phyloP scores from a whole-genome alignment of 1,140 invertebrate species.

The Schlechtendalia chinensis region DNA sequence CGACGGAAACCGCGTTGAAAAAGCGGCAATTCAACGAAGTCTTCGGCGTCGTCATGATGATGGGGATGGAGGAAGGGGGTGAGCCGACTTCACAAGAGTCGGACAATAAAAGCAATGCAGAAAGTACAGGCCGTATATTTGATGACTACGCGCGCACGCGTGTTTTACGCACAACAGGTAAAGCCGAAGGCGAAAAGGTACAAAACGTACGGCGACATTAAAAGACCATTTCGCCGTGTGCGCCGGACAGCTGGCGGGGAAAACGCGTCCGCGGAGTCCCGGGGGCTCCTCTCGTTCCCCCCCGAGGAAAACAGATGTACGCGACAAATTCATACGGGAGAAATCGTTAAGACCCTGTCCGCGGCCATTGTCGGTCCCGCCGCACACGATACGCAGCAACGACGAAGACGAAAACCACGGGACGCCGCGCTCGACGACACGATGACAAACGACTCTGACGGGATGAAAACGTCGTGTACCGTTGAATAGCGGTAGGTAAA shows the following conservation, averaged over 20 bases:
- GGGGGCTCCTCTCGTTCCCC: not conserved
- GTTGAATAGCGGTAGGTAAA: too few species aligned
- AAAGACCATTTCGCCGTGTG: slow-evolving; percentile 31
- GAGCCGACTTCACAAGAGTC: not conserved
- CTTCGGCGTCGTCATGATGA: not conserved
- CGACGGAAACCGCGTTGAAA: not conserved
- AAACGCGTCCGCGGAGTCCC: not conserved
- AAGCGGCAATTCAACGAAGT: slow-evolving; percentile 4
- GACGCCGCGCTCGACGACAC: not conserved
- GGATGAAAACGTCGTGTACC: not conserved
- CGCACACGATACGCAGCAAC: not conserved
- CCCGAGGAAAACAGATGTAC: slow-evolving; percentile 4
- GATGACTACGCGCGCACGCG: not conserved
- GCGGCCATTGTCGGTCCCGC: slow-evolving; percentile 17
- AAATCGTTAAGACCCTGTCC: slow-evolving; percentile 31
- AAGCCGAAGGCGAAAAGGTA: slow-evolving; percentile 26
- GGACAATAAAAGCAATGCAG: not conserved
- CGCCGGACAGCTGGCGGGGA: slow-evolving; percentile 1
- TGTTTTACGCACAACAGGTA: not conserved
- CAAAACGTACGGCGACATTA: slow-evolving; percentile 29
- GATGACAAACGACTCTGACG: not conserved
- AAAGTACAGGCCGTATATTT: not conserved
- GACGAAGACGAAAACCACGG: not conserved
- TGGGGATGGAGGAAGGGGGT: too few species aligned
- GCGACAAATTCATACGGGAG: slow-evolving; percentile 22